A percentile compares a stretch with the other conserved stretches of the same genome.
phyloP scores from a whole-genome alignment of 2,797 vertebrate genomes.

The Pampus argenteus region DNA sequence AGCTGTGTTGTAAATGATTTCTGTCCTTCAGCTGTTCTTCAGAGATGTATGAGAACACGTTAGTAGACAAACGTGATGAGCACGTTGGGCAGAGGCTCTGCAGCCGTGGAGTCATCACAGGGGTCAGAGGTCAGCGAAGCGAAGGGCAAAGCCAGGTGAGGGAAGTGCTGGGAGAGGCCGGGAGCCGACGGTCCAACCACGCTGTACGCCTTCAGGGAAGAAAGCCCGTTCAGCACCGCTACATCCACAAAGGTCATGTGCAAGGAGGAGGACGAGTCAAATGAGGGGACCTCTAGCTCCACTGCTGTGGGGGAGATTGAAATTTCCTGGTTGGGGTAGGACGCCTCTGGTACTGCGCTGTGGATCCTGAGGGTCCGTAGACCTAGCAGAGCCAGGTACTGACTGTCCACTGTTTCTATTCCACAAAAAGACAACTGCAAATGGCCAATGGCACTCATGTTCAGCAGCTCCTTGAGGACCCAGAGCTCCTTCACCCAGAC shows the following conservation, averaged over 20 bases:
- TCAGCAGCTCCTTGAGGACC: slow-evolving; percentile 77
- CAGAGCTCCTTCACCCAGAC: slow-evolving; percentile 76
- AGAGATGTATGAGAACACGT: not conserved
- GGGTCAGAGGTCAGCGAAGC: not conserved
- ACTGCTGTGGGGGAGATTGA: slow-evolving; percentile 30
- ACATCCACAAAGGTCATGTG: slow-evolving; percentile 76
- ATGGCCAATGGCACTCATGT: slow-evolving; percentile 67
- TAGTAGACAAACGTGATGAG: slow-evolving; percentile 81
- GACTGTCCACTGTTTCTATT: slow-evolving; percentile 25
- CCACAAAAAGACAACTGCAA: slow-evolving; percentile 76
- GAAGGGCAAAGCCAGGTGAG: slow-evolving; percentile 53
- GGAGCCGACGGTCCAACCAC: slow-evolving; percentile 62
- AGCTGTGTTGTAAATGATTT: not conserved
- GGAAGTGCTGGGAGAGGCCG: slow-evolving; percentile 68
- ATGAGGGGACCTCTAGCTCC: slow-evolving; percentile 20
- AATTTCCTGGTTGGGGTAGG: slow-evolving; percentile 62
- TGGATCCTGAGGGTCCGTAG: slow-evolving; percentile 72
- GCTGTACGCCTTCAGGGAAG: slow-evolving; percentile 79
- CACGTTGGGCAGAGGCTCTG: slow-evolving; percentile 43
- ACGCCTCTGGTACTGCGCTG: slow-evolving; percentile 40
- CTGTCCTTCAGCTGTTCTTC: not conserved
- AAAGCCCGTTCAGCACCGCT: slow-evolving; percentile 67
- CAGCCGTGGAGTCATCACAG: not conserved
- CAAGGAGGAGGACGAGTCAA: slow-evolving; percentile 42
- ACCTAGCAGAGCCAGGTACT: slow-evolving; percentile 70